A percentile compares a stretch with the other conserved stretches of the same genome.
phyloP scores from a whole-genome alignment of 37 sponge, comb jelly and placozoan species.

The Axinella damicornis region DNA sequence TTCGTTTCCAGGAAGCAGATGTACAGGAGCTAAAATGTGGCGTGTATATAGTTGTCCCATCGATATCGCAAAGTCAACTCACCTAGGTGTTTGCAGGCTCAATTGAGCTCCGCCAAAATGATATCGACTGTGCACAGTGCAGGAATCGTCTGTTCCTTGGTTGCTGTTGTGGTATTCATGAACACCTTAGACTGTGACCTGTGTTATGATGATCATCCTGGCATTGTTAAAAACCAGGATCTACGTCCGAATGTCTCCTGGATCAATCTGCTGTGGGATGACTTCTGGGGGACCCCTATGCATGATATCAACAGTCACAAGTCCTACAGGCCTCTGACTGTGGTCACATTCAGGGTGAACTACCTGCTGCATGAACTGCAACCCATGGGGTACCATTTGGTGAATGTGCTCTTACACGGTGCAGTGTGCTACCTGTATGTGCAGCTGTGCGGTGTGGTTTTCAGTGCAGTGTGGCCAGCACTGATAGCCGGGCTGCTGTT shows the following conservation, averaged over 20 bases:
- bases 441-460: slow-evolving; percentile 55
- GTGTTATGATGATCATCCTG: slow-evolving; percentile 91
- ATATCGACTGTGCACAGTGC: no score
- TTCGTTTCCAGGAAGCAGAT: no score
- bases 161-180: slow-evolving; percentile 32
- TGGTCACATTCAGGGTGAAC: slow-evolving; percentile 90
- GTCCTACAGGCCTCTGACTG: slow-evolving; percentile 92
- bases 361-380: slow-evolving; percentile 79
- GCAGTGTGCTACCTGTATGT: slow-evolving; percentile 81
- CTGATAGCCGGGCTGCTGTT: slow-evolving; percentile 78
- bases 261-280: slow-evolving; percentile 80
- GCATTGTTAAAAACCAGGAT: slow-evolving; percentile 80
- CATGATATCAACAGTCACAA: slow-evolving; percentile 77
- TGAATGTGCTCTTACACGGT: slow-evolving; percentile 89
- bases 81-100: no score
- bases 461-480: slow-evolving; percentile 57
- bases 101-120: no score
- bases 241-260: slow-evolving; percentile 76
- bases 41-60: no score
- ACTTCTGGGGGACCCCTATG: slow-evolving; percentile 99
- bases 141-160: no score
- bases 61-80: no score
- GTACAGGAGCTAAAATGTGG: no score
- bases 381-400: slow-evolving; percentile 91
- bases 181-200: slow-evolving; percentile 77